These are phyloP conservation scores for Bombus consobrinus DNA, from an alignment of 1,140 invertebrate species.

Conservation along the genomic window DNA sequence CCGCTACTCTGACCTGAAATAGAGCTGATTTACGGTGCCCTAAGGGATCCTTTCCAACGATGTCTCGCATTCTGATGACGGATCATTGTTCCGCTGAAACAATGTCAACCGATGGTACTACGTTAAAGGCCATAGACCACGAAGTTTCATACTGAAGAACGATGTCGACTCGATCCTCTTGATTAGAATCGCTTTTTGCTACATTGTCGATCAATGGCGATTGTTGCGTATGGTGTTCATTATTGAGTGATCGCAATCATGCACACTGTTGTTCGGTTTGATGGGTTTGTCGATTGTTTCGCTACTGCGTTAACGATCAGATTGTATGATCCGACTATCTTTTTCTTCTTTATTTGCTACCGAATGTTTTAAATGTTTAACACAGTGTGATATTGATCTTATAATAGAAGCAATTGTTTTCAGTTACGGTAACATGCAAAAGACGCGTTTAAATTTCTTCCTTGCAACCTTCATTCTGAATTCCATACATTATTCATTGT, in stretches of 20 bases:
- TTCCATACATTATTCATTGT: not conserved
- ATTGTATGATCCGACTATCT: not conserved
- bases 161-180: not conserved
- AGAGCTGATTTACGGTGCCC: conserved; percentile 34
- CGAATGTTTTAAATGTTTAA: too few relatives aligned
- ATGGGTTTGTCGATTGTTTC: not conserved
- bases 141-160: not conserved
- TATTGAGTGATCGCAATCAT: not conserved
- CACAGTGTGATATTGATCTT: not conserved
- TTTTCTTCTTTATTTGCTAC: not conserved
- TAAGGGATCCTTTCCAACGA: conserved; percentile 2
- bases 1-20: conserved; percentile 22
- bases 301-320: not conserved
- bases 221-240: conserved; percentile 2
- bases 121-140: not conserved
- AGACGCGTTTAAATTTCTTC: not conserved
- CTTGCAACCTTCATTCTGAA: not conserved
- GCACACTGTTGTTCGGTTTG: not conserved
- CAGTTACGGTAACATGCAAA: not conserved
- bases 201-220: conserved; percentile 5
- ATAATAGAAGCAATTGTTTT: not conserved
- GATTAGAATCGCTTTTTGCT: conserved; percentile 19
- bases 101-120: conserved; percentile 10
- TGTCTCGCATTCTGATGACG: not conserved
- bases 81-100: conserved; percentile 18